Evolutionary conservation across 2,113 vertebrate genomes (phyloP).

Genomic region (Esox niger): DNA sequence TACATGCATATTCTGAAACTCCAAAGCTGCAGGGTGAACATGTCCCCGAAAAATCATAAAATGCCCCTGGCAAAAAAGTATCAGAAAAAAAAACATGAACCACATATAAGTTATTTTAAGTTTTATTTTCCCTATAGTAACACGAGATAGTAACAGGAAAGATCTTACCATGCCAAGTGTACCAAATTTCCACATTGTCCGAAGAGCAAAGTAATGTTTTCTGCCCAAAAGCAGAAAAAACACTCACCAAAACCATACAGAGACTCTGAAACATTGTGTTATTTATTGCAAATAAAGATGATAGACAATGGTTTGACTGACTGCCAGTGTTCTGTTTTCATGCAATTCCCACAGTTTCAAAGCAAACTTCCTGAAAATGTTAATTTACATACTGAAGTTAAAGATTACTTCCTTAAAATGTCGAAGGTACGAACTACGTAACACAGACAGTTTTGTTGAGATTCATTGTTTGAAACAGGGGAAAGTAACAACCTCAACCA

Average conservation of each 20-base stretch:
- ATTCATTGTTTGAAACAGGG: not conserved
- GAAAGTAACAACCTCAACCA: not conserved
- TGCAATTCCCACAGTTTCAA: too few species aligned
- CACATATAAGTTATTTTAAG: not conserved
- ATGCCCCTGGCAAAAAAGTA: not conserved
- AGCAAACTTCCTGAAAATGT: too few species aligned
- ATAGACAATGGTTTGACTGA: not conserved
- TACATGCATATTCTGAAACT: not conserved
- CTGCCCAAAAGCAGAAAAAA: not conserved
- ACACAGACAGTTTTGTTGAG: not conserved
- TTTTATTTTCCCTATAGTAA: not conserved
- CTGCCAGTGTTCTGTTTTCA: not conserved
- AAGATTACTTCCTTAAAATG: not conserved
- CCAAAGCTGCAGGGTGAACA: not conserved
- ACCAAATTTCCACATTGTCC: not conserved
- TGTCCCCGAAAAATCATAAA: not conserved
- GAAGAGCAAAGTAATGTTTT: not conserved
- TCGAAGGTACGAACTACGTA: not conserved
- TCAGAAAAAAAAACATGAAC: not conserved
- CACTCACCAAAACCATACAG: not conserved
- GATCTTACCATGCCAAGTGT: not conserved
- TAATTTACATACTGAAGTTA: not conserved
- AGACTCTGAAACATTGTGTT: not conserved
- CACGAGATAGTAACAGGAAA: too few species aligned
- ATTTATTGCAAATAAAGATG: not conserved